Percentiles rank a stretch among this genome's conserved stretches.
Conservation (phyloP, 2,888 invertebrate genomes). For the Drosophila stalkeri region DNA sequence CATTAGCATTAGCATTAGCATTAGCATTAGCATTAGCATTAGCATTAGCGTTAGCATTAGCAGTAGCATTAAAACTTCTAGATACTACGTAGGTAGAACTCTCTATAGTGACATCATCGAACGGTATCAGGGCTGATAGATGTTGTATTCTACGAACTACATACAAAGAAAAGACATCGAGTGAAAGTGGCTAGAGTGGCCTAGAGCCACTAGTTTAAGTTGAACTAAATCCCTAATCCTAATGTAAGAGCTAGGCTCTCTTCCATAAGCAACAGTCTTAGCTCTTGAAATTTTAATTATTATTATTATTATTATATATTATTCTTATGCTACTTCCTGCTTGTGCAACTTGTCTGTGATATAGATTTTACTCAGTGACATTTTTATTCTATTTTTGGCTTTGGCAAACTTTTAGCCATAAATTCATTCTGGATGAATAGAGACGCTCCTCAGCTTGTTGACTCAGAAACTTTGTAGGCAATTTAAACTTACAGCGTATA, state of each 20-base stretch:
- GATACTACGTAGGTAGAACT: too few species aligned
- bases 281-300: not conserved
- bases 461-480: not conserved
- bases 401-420: not conserved
- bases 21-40: not conserved
- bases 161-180: too few species aligned
- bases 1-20: not conserved
- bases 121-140: too few species aligned
- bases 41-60: not conserved
- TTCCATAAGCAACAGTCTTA: not conserved
- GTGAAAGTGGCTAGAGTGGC: too few species aligned
- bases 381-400: not conserved
- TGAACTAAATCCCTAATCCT: not conserved
- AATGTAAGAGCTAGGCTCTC: not conserved
- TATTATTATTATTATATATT: not conserved
- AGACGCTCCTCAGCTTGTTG: not conserved
- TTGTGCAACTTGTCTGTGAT: not conserved
- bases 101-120: too few species aligned
- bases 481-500: constrained; percentile 7
- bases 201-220: too few species aligned
- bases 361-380: not conserved
- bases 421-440: not conserved
- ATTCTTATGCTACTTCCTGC: not conserved
- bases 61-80: not conserved
- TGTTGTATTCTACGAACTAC: too few species aligned